Percentiles rank a stretch among this genome's conserved stretches.
Conservation (phyloP, 2,888 invertebrate genomes). For the Buathra laborator region DNA sequence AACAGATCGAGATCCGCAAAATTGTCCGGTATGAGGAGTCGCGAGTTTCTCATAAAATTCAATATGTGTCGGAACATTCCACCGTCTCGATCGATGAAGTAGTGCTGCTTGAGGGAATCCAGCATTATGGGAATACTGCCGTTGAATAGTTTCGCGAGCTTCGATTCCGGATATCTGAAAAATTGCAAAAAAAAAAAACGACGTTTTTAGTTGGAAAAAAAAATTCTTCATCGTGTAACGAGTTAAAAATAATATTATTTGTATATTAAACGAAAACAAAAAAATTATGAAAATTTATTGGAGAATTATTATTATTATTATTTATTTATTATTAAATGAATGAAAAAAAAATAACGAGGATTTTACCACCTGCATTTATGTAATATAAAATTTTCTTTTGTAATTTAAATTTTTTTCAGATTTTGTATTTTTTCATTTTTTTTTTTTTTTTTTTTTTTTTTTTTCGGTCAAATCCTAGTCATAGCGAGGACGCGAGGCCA, state of each 20-base stretch:
- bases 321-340: too few species aligned
- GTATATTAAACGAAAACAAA: too few species aligned
- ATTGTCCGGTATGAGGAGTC: constrained; percentile 94
- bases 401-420: too few species aligned
- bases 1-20: constrained; percentile 95
- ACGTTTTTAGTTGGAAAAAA: too few species aligned
- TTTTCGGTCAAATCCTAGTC: constrained; percentile 16
- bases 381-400: too few species aligned
- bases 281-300: too few species aligned
- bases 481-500: neutral
- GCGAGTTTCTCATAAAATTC: constrained; percentile 97
- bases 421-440: too few species aligned
- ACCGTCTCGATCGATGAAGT: constrained; percentile 99
- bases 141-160: constrained; percentile 96
- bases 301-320: too few species aligned
- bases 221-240: too few species aligned
- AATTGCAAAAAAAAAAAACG: constrained; percentile 16
- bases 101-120: constrained; percentile 98
- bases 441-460: neutral
- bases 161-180: constrained; percentile 96
- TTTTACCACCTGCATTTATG: too few species aligned
- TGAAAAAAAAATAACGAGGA: too few species aligned
- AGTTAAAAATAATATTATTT: too few species aligned
- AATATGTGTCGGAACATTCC: constrained; percentile 99
- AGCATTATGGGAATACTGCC: constrained; percentile 98